Evolutionary conservation across 2,113 vertebrate genomes (phyloP).

Genomic region (Cinclus mexicanus): DNA sequence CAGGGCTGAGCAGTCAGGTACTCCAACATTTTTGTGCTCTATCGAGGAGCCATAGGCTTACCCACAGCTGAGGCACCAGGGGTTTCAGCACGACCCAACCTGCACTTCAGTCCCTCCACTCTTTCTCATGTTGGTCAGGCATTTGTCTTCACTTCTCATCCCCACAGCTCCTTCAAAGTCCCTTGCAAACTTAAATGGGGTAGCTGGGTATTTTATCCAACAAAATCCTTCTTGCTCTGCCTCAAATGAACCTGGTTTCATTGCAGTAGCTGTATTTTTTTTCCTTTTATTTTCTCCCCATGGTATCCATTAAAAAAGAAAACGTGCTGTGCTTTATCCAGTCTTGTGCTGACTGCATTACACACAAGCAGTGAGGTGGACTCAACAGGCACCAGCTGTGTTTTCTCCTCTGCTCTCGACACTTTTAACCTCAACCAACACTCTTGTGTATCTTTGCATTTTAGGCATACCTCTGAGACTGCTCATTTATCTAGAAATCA

Average conservation of each 20-base stretch:
- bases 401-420: neutral
- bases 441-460: neutral
- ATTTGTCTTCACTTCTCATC: fast-evolving
- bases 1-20: neutral
- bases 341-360: neutral
- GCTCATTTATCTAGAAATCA: neutral
- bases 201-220: neutral
- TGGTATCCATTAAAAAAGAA: neutral
- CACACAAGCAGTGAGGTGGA: fast-evolving
- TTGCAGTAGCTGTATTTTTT: fast-evolving
- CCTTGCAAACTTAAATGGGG: neutral
- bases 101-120: neutral
- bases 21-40: neutral
- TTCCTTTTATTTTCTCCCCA: neutral
- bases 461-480: neutral
- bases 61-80: neutral
- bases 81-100: neutral
- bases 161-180: neutral
- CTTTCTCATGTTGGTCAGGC: neutral
- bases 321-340: neutral
- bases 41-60: neutral
- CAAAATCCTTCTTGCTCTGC: neutral
- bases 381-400: neutral
- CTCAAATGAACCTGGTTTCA: neutral
- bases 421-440: neutral